Evolutionary conservation across 1,140 invertebrate species (phyloP).

Genomic region (Plectrocnemia conspersa): DNA sequence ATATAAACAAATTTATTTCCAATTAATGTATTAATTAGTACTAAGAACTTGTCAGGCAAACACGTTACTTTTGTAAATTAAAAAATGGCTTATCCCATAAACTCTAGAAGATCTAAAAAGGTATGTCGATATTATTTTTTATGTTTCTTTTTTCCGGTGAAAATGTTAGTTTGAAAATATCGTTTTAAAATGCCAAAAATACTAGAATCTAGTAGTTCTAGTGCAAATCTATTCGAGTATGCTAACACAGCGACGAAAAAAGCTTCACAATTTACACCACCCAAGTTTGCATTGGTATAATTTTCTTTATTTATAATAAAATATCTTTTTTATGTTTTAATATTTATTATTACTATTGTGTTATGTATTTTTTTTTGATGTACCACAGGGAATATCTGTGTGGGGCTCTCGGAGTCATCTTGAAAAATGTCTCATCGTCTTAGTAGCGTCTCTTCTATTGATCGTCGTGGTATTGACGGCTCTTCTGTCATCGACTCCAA

Average conservation of each 20-base stretch:
- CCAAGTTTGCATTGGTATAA: neutral
- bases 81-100: too few relatives aligned
- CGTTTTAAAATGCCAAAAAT: slow-evolving; percentile 14
- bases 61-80: too few relatives aligned
- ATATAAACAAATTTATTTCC: too few relatives aligned
- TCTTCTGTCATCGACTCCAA: slow-evolving; percentile 37
- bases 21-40: too few relatives aligned
- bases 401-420: slow-evolving; percentile 53
- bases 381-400: slow-evolving; percentile 43
- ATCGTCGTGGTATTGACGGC: slow-evolving; percentile 42
- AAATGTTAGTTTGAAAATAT: neutral
- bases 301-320: slow-evolving; percentile 4
- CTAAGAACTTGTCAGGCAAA: too few relatives aligned
- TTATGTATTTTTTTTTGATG: slow-evolving; percentile 45
- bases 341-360: slow-evolving; percentile 15
- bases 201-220: slow-evolving; percentile 13
- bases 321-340: slow-evolving; percentile 4
- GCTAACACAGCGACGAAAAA: slow-evolving; percentile 8
- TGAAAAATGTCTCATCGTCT: slow-evolving; percentile 50
- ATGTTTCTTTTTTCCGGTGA: neutral
- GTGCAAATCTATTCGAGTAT: slow-evolving; percentile 30
- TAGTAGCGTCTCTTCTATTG: slow-evolving; percentile 43
- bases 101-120: too few relatives aligned
- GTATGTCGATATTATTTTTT: too few relatives aligned
- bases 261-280: neutral